phyloP scores from a whole-genome alignment of 2,113 vertebrate species.

The Acrocephalus kingi region DNA sequence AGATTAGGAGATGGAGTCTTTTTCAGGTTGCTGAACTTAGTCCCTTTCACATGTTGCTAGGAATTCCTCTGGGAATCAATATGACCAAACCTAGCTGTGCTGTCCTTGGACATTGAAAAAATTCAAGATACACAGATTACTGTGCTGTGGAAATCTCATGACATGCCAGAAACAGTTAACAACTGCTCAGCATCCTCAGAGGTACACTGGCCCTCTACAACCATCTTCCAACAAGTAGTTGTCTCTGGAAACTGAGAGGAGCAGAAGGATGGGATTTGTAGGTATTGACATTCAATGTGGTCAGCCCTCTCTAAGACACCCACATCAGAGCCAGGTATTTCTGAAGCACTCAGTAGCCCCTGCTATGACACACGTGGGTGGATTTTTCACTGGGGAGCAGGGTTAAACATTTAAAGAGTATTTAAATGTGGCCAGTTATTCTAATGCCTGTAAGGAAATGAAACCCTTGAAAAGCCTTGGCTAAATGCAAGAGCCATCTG shows the following conservation, averaged over 20 bases:
- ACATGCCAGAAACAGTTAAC: background rate
- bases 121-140: background rate
- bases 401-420: background rate
- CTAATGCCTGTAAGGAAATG: background rate
- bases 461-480: background rate
- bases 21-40: background rate
- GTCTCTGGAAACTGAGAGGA: background rate
- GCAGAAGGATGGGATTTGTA: background rate
- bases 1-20: background rate
- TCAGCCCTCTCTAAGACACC: background rate
- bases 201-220: background rate
- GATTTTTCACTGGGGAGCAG: background rate
- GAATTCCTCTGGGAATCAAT: background rate
- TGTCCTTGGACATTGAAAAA: background rate
- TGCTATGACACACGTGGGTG: background rate
- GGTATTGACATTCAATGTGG: background rate
- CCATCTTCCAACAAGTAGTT: background rate
- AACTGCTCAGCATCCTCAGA: background rate
- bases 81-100: background rate
- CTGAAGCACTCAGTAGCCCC: background rate
- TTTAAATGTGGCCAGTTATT: background rate
- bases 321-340: background rate
- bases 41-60: background rate
- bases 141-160: background rate
- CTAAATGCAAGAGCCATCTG: background rate